Evolutionary conservation across 1,140 invertebrate genomes (phyloP), one percentile per base, ranked within the genome.

Genomic region (Drosophila carrolli): DNA sequence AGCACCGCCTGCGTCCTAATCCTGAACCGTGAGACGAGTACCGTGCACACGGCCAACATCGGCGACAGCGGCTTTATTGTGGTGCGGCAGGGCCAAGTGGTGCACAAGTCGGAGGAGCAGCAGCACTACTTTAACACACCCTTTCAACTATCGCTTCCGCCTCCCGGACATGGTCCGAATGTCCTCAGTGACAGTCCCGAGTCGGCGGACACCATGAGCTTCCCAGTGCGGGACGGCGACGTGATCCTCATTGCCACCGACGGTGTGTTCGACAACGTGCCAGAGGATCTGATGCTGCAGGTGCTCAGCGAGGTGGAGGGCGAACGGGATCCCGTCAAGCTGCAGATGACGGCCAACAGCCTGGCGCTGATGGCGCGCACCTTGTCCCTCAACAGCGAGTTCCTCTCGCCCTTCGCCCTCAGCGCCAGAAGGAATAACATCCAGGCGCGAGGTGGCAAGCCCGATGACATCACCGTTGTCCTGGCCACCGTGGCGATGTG

Each of bases 71-170:
- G 98, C 13, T 99, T 98, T 93, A 95, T 99, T 92, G 96, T 99
- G 38, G 96, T 99, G 43, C 94, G 98, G 14, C 94, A 96, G 44
- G 96, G 96, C 1, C 94, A 97, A 78, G 95, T 99, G 13, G 95
- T 99, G 19, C 97, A 98, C 92, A 95, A 97, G 59, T 98, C 97
- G 0, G 96, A 97, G 80, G 98, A 99, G 93, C 98, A 99, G 91
- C 98, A 98, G 85, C 98, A 99, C 93, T 99, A 99, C 92, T 99
- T 99, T 92, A 99, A 99, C 93, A 99, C 98, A 32, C 98, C 98
- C 7, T 99, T 98, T 94, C 98, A 99, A 93, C 94, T 99, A 51
- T 97, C 98, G 41, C 93, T 99, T 71, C 97, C 98, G 47, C 98
- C 98, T 16, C 97, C 98, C 5, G 96, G 96, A 46, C 96, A 97